These are phyloP conservation scores for Campoletis raptor DNA, from an alignment of 2,888 invertebrate genomes.

Conservation along the genomic window DNA sequence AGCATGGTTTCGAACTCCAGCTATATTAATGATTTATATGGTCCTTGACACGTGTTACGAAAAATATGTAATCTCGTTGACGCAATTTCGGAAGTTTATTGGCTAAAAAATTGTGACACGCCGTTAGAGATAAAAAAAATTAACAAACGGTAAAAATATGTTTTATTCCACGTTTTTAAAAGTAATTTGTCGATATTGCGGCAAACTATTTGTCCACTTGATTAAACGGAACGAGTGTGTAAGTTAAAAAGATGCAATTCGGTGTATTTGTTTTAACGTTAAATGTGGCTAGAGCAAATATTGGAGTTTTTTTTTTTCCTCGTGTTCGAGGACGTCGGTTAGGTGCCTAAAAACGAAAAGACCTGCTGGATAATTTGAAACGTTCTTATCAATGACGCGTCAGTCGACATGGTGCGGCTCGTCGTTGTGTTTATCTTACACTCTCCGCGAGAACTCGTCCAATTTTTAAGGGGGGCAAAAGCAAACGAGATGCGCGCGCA, in stretches of 20 bases:
- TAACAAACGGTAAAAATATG: background rate
- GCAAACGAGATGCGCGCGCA: conserved; percentile 32
- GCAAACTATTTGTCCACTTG: background rate
- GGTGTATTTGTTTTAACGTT: background rate
- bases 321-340: background rate
- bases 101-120: too few species aligned
- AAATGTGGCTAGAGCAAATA: background rate
- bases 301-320: background rate
- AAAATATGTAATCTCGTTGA: background rate
- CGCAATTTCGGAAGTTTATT: background rate
- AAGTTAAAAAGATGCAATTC: background rate
- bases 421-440: conserved; percentile 14
- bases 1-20: background rate
- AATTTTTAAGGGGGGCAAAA: background rate
- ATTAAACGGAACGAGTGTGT: background rate
- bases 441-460: background rate
- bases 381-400: conserved; percentile 53
- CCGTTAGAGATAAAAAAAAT: too few species aligned
- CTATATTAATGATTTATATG: background rate
- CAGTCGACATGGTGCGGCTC: conserved; percentile 6
- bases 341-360: background rate
- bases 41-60: background rate
- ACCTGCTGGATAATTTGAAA: conserved; percentile 37
- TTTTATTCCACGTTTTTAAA: background rate
- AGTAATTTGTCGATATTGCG: background rate